phyloP scores from a whole-genome alignment of 2,113 vertebrate genomes.

The Rhineura floridana region DNA sequence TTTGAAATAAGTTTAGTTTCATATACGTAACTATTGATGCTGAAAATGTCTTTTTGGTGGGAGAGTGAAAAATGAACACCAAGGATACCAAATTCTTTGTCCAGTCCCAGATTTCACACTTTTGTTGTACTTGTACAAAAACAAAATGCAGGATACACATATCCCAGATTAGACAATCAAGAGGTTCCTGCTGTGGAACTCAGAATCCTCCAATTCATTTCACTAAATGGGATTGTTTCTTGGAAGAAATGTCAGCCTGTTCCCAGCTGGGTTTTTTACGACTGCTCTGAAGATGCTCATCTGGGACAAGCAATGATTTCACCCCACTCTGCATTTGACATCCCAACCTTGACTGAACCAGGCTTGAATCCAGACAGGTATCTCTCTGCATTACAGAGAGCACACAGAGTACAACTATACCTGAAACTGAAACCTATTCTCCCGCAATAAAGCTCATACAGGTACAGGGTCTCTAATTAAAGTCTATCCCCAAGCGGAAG shows the following conservation, averaged over 20 bases:
- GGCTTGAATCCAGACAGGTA: background rate
- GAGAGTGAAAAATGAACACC: background rate
- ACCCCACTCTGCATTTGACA: background rate
- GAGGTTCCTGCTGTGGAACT: background rate
- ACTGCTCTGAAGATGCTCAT: background rate
- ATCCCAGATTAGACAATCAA: background rate
- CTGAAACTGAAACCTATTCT: background rate
- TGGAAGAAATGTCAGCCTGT: background rate
- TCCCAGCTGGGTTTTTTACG: background rate
- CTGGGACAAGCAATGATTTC: background rate
- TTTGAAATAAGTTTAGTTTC: background rate
- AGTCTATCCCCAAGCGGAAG: background rate
- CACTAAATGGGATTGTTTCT: background rate
- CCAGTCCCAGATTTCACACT: background rate
- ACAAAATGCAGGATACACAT: background rate
- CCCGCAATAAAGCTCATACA: background rate
- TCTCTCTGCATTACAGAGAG: background rate
- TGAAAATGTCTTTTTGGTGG: background rate
- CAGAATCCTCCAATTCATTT: background rate
- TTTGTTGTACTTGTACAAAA: background rate
- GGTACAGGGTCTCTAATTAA: constrained; percentile 13
- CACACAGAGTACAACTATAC: background rate
- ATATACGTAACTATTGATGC: background rate
- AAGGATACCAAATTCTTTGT: background rate
- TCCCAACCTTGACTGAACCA: background rate